Conservation (phyloP, 2,888 invertebrate species). For the Lobophora halterata region DNA sequence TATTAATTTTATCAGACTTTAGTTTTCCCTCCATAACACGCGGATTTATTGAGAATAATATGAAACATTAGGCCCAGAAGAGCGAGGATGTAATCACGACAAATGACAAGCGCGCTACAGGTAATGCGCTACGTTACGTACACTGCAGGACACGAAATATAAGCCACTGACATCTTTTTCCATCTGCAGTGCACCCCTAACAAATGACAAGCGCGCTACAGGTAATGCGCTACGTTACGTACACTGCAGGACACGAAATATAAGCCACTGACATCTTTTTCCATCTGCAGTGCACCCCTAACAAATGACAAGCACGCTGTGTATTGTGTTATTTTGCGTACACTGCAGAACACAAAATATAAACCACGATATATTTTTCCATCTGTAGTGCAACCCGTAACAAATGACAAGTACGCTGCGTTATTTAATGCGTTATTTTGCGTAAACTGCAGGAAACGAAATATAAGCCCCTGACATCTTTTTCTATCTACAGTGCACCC, state of each 20-base stretch:
- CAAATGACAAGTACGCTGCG: too few species aligned
- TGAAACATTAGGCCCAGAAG: slow-evolving; percentile 39
- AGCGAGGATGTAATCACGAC: slow-evolving; percentile 56
- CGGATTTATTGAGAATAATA: slow-evolving; percentile 40
- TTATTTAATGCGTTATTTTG: too few species aligned
- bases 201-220: slow-evolving; percentile 53
- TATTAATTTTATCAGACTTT: background rate
- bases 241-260: slow-evolving; percentile 25
- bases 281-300: slow-evolving; percentile 68
- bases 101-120: slow-evolving; percentile 52
- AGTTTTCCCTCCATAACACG: slow-evolving; percentile 10
- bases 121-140: slow-evolving; percentile 22
- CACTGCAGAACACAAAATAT: slow-evolving; percentile 23
- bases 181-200: slow-evolving; percentile 68
- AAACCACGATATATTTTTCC: too few species aligned
- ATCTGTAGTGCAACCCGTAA: slow-evolving; percentile 68
- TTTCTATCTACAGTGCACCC: too few species aligned
- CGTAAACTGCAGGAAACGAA: too few species aligned
- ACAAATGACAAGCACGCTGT: slow-evolving; percentile 55
- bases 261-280: too few species aligned
- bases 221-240: slow-evolving; percentile 21
- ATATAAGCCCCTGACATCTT: too few species aligned
- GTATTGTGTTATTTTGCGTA: slow-evolving; percentile 22
- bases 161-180: too few species aligned
- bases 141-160: slow-evolving; percentile 24